Evolutionary conservation across 2,797 vertebrate species (phyloP).

Genomic region (Lophius americanus): DNA sequence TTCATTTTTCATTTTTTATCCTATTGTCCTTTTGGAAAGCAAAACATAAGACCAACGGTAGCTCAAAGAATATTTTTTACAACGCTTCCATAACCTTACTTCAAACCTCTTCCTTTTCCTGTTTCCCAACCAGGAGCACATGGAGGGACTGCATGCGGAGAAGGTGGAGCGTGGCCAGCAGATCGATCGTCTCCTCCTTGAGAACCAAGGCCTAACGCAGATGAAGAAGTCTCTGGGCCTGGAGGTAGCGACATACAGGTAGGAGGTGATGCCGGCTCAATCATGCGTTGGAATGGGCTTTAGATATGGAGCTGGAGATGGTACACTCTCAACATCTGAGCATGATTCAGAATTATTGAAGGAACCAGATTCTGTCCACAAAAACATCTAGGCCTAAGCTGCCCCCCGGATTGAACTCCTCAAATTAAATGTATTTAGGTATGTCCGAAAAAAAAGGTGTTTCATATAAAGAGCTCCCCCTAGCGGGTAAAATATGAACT

Average conservation of each 20-base stretch:
- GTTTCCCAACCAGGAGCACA: constrained; percentile 79
- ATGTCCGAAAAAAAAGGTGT: too few relatives aligned
- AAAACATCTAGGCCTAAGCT: too few relatives aligned
- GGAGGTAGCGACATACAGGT: constrained; percentile 95
- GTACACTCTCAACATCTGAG: too few relatives aligned
- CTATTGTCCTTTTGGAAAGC: neutral
- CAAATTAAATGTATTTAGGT: too few relatives aligned
- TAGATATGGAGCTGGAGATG: too few relatives aligned
- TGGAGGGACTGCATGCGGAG: constrained; percentile 86
- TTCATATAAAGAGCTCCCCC: too few relatives aligned
- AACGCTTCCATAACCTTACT: constrained; percentile 4
- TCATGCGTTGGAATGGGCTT: too few relatives aligned
- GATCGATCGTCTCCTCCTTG: constrained; percentile 83
- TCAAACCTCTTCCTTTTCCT: constrained; percentile 51
- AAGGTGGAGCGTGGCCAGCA: constrained; percentile 81
- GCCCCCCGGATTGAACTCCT: too few relatives aligned
- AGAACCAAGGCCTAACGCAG: constrained; percentile 87
- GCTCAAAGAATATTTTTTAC: constrained; percentile 13
- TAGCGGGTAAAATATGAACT: too few relatives aligned
- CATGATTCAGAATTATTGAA: too few relatives aligned
- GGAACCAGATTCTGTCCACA: too few relatives aligned
- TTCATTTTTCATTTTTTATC: too few relatives aligned
- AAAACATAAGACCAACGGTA: neutral
- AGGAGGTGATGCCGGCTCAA: constrained; percentile 15
- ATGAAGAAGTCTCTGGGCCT: constrained; percentile 91